phyloP scores from a whole-genome alignment of 2,113 vertebrate species.

The Petromus typicus region DNA sequence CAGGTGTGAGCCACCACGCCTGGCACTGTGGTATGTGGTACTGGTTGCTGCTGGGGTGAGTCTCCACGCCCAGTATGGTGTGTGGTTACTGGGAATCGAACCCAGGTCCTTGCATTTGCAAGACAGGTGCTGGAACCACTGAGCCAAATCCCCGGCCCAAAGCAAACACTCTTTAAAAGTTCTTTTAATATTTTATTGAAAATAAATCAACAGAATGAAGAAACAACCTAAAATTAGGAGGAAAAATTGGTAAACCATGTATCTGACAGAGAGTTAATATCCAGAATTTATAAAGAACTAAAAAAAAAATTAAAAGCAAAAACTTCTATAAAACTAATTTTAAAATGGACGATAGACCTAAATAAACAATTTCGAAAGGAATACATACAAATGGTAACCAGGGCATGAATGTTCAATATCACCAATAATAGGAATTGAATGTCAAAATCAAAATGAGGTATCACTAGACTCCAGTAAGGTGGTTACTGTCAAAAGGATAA shows the following conservation, averaged over 20 bases:
- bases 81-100: too few relatives aligned
- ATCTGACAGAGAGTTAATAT: neutral
- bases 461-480: neutral
- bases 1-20: too few relatives aligned
- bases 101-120: too few relatives aligned
- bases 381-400: neutral
- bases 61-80: too few relatives aligned
- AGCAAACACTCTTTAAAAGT: neutral
- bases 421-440: neutral
- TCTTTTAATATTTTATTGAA: neutral
- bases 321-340: neutral
- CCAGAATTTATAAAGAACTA: neutral
- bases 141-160: too few relatives aligned
- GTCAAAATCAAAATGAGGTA: neutral
- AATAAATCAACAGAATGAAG: neutral
- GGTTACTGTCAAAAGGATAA: neutral
- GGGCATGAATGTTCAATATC: neutral
- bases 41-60: too few relatives aligned
- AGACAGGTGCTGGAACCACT: too few relatives aligned
- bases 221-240: neutral
- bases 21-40: too few relatives aligned
- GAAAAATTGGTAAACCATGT: neutral
- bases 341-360: neutral
- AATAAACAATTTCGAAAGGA: neutral
- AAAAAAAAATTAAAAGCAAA: neutral